Evolutionary conservation across 2,888 invertebrate species (phyloP), one percentile per base, ranked within the genome.

Genomic region (Electrophaes corylata): DNA sequence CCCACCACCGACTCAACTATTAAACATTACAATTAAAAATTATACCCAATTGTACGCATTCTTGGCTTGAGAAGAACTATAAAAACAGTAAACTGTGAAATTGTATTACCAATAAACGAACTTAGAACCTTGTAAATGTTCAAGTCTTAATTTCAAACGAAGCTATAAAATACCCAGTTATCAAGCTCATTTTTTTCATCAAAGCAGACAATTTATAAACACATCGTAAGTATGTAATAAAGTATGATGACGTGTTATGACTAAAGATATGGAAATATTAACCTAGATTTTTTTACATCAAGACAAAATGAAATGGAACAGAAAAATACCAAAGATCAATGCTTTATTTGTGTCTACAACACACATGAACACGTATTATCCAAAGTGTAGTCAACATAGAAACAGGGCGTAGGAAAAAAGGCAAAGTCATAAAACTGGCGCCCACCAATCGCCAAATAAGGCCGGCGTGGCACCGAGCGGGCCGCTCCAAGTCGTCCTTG

Each of bases 361-460:
- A 79, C 74, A 82, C 79, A 79, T 70, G 75, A 75, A 77, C 69
- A 76, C 74, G 76, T 81, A 79, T 81, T 80, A 85, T 80, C 79
- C 79, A 75, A 83, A 85, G 73, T 81, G 78, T 78, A 83, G 78
- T 79, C 76, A 79, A 84, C 82, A 85, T 87, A 76, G 83, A 84
- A 86, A 88, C 86, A 73, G 80, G 77, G 84, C 83, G 79, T 81
- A 83, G 84, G 83, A 88, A 89, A 86, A 90, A 89, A 87, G 85
- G 84, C 88, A 79, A 87, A 87, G 91, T 87, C 88, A 81, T 91
- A 91, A 91, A 91, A 87, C 82, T 86, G 90, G 91, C 90, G 91
- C 90, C 91, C 90, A 90, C 90, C 89, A 88, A 89, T 88, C 79
- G 81, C 88, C 89, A 87, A 91, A 91, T 90, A 91, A 89, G 91